Conservation (phyloP, 23 tunicate species). For the Pegea sp. region DNA sequence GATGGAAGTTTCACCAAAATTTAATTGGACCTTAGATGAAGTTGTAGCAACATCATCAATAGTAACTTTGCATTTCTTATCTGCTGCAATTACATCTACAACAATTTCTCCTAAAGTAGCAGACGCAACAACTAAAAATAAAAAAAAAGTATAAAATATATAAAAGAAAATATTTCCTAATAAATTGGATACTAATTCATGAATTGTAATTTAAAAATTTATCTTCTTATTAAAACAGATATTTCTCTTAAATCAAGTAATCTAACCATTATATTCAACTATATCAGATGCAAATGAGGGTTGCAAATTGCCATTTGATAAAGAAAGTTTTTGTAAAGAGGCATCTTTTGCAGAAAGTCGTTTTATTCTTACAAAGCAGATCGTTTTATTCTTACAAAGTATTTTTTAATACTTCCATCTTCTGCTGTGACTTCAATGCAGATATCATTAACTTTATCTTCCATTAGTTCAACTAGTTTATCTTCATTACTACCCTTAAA, state of each 20-base stretch:
- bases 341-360: constrained; percentile 88
- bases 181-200: too few species aligned
- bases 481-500: constrained; percentile 64
- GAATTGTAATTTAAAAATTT: too few species aligned
- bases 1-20: constrained; percentile 51
- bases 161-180: neutral
- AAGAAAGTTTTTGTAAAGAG: constrained; percentile 13
- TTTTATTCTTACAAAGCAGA: too few species aligned
- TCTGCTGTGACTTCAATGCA: constrained; percentile 85
- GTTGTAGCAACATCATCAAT: constrained; percentile 10
- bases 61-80: constrained; percentile 56
- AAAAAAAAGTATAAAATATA: neutral
- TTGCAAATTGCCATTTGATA: constrained; percentile 36
- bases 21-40: constrained; percentile 19
- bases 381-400: constrained; percentile 27
- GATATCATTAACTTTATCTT: constrained; percentile 57
- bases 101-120: constrained; percentile 6
- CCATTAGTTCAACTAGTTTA: constrained; percentile 39
- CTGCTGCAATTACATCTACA: constrained; percentile 51
- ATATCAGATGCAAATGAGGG: constrained; percentile 44
- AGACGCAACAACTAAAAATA: neutral
- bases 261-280: constrained; percentile 50
- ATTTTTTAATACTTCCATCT: constrained; percentile 80
- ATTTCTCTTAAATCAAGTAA: neutral
- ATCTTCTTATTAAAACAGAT: too few species aligned